Evolutionary conservation across 2,888 invertebrate genomes (phyloP).

Genomic region (Exephanes ischioxanthus): DNA sequence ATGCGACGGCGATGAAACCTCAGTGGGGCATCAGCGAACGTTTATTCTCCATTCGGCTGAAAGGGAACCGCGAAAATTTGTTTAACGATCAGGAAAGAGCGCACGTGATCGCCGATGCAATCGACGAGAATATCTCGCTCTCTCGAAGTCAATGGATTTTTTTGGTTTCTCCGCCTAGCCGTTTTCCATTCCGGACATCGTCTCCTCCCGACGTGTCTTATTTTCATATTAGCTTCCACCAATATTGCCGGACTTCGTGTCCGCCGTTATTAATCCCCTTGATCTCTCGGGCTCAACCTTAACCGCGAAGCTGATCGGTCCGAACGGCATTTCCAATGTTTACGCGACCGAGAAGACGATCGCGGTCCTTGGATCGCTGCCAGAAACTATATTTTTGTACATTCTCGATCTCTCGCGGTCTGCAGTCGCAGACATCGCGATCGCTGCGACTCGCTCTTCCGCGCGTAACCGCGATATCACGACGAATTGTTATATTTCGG

Average conservation of each 20-base stretch:
- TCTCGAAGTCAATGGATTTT: slow-evolving; percentile 7
- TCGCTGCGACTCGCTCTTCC: slow-evolving; percentile 12
- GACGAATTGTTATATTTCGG: slow-evolving; percentile 21
- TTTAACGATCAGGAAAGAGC: slow-evolving; percentile 13
- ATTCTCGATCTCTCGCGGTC: slow-evolving; percentile 46
- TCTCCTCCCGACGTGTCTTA: background rate
- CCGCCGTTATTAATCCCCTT: slow-evolving; percentile 37
- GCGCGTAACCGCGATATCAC: slow-evolving; percentile 16
- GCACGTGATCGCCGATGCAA: background rate
- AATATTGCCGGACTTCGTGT: background rate
- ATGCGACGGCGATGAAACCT: slow-evolving; percentile 10
- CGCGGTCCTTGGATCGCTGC: slow-evolving; percentile 72
- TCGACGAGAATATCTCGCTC: slow-evolving; percentile 24
- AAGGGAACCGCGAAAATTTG: slow-evolving; percentile 23
- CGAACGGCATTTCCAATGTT: slow-evolving; percentile 73
- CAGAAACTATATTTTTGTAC: slow-evolving; percentile 77
- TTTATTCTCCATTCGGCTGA: slow-evolving; percentile 34
- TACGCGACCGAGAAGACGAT: slow-evolving; percentile 71
- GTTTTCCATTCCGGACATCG: background rate
- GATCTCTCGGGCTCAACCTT: slow-evolving; percentile 44
- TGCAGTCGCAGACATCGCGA: slow-evolving; percentile 24
- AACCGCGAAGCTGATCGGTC: slow-evolving; percentile 44
- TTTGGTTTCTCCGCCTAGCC: background rate
- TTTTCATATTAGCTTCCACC: slow-evolving; percentile 10
- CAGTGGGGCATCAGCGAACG: background rate